Conservation (phyloP, 2,888 invertebrate genomes). For the Apoda limacodes region DNA sequence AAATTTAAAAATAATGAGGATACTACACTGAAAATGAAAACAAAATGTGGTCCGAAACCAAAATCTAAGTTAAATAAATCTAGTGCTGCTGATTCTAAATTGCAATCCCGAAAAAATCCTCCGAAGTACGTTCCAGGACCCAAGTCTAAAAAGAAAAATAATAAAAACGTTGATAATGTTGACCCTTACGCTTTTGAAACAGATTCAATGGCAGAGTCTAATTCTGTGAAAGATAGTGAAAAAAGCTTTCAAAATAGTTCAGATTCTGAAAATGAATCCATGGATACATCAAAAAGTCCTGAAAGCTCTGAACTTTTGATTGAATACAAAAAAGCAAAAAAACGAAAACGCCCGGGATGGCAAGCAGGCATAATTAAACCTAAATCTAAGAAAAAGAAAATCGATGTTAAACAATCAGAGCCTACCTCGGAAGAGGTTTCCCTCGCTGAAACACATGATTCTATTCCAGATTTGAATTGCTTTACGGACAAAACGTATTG, state of each 20-base stretch:
- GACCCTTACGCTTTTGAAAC: constrained; percentile 52
- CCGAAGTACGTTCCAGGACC: constrained; percentile 36
- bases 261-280: constrained; percentile 43
- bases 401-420: constrained; percentile 21
- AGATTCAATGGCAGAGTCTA: constrained; percentile 38
- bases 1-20: constrained; percentile 19
- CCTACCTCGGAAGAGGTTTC: constrained; percentile 7
- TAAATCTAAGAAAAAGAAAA: constrained; percentile 42
- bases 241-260: constrained; percentile 27
- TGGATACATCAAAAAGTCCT: constrained; percentile 38
- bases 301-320: constrained; percentile 36
- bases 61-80: constrained; percentile 30
- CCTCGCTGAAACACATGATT: constrained; percentile 15
- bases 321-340: constrained; percentile 40
- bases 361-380: constrained; percentile 47
- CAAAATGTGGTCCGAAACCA: constrained; percentile 32
- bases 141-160: constrained; percentile 40
- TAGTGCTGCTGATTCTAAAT: constrained; percentile 14
- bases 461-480: constrained; percentile 34
- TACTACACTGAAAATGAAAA: constrained; percentile 21
- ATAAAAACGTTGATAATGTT: constrained; percentile 21
- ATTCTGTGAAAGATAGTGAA: constrained; percentile 29
- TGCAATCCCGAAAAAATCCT: constrained; percentile 15
- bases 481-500: constrained; percentile 57
- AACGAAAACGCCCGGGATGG: constrained; percentile 44